Evolutionary conservation across 2,888 invertebrate genomes (phyloP).

Genomic region (Podabrus alpinus): DNA sequence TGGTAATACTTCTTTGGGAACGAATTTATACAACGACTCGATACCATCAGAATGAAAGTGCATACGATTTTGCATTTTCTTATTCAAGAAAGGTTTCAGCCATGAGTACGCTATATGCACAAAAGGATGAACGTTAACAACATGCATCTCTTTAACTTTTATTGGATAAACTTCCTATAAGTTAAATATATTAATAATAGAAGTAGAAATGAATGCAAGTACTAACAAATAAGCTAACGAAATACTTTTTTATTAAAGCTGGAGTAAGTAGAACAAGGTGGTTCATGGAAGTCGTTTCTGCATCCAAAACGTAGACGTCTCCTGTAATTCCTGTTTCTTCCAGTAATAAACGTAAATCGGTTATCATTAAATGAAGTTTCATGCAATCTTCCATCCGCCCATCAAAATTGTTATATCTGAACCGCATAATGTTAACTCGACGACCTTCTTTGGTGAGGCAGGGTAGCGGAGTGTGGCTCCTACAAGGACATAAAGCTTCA

Average conservation of each 20-base stretch:
- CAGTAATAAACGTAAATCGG: constrained; percentile 77
- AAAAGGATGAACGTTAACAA: not conserved
- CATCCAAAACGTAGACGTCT: constrained; percentile 81
- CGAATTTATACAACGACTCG: constrained; percentile 75
- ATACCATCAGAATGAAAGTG: constrained; percentile 73
- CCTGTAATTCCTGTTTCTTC: constrained; percentile 82
- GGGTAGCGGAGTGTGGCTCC: constrained; percentile 78
- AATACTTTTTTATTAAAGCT: constrained; percentile 79
- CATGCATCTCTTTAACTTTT: not conserved
- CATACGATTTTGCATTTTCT: constrained; percentile 83
- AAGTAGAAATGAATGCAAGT: no score
- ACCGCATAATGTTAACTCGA: constrained; percentile 76
- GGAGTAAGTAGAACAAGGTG: constrained; percentile 87
- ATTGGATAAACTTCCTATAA: not conserved
- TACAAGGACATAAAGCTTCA: no score
- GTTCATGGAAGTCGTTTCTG: constrained; percentile 74
- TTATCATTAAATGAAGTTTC: constrained; percentile 84
- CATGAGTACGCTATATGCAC: not conserved
- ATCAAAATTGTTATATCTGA: constrained; percentile 69
- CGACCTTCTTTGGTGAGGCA: constrained; percentile 81
- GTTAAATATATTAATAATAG: constrained; percentile 39
- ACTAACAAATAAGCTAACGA: constrained; percentile 74
- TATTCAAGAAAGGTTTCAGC: constrained; percentile 70
- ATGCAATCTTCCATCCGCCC: constrained; percentile 76
- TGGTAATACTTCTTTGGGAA: constrained; percentile 81